A percentile compares a stretch with the other conserved stretches of the same genome.
Evolutionary conservation across 2,113 vertebrate genomes (phyloP).

Genomic region (Canis aureus): DNA sequence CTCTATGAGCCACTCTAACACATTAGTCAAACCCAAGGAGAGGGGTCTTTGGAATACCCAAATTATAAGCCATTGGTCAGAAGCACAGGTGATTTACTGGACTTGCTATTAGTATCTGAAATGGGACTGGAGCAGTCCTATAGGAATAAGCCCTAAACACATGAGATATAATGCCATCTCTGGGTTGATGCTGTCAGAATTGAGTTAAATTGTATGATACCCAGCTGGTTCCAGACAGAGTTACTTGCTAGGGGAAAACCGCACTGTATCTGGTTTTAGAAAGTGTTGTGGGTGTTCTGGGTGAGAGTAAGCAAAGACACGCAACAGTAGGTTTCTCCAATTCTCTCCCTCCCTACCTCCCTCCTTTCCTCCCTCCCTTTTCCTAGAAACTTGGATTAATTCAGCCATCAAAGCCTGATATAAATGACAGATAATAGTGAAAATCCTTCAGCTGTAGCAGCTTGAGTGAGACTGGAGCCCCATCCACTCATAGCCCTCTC

Average conservation of each 20-base stretch:
- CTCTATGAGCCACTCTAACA: not conserved
- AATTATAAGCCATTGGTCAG: not conserved
- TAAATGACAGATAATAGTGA: not conserved
- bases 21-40: not conserved
- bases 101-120: not conserved
- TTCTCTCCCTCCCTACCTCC: not conserved
- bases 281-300: not conserved
- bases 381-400: not conserved
- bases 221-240: not conserved
- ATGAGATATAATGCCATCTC: not conserved
- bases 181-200: not conserved
- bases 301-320: not conserved
- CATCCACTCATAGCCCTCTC: not conserved
- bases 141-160: not conserved
- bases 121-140: not conserved
- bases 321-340: not conserved
- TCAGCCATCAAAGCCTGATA: not conserved
- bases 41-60: not conserved
- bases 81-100: not conserved
- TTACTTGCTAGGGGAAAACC: not conserved
- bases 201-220: not conserved
- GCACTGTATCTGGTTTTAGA: not conserved
- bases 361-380: not conserved
- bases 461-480: not conserved
- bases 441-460: slow-evolving; percentile 5